Evolutionary conservation across 2,888 invertebrate species (phyloP).

Genomic region (Apamea anceps): DNA sequence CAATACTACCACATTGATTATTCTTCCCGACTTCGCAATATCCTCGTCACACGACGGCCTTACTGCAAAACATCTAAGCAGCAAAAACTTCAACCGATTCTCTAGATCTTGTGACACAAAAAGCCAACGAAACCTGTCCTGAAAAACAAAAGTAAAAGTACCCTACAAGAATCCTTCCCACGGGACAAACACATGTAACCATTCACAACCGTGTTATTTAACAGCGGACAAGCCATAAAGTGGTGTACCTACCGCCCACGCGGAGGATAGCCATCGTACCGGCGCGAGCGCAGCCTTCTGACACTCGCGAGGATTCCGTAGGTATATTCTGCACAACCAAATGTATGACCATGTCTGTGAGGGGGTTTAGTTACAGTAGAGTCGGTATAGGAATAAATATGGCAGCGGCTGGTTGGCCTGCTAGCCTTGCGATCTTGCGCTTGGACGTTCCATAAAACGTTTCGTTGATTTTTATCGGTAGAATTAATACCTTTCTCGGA

Average conservation of each 20-base stretch:
- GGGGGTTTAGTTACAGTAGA: constrained; percentile 34
- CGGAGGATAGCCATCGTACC: constrained; percentile 37
- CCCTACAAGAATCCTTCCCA: constrained; percentile 13
- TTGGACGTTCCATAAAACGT: not conserved
- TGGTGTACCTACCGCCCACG: constrained; percentile 55
- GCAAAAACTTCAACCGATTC: not conserved
- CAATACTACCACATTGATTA: not conserved
- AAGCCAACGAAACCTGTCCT: not conserved
- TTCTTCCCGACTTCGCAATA: not conserved
- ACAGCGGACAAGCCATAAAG: constrained; percentile 57
- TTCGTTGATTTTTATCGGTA: not conserved
- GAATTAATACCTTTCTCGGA: not conserved
- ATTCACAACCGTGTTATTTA: constrained; percentile 38
- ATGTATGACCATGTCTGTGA: constrained; percentile 15
- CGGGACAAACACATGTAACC: constrained; percentile 50
- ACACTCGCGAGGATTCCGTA: constrained; percentile 14
- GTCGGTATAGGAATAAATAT: constrained; percentile 7
- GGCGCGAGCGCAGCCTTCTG: constrained; percentile 31
- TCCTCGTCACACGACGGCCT: not conserved
- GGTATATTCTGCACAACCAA: constrained; percentile 32
- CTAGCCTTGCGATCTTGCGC: not conserved
- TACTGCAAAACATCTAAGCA: not conserved
- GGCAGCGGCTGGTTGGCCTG: not conserved
- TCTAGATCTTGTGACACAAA: constrained; percentile 1
- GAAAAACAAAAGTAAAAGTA: constrained; percentile 42